A percentile compares a stretch with the other conserved stretches of the same genome.
Conservation (phyloP, 2,113 vertebrate species). For the Rattus rattus region DNA sequence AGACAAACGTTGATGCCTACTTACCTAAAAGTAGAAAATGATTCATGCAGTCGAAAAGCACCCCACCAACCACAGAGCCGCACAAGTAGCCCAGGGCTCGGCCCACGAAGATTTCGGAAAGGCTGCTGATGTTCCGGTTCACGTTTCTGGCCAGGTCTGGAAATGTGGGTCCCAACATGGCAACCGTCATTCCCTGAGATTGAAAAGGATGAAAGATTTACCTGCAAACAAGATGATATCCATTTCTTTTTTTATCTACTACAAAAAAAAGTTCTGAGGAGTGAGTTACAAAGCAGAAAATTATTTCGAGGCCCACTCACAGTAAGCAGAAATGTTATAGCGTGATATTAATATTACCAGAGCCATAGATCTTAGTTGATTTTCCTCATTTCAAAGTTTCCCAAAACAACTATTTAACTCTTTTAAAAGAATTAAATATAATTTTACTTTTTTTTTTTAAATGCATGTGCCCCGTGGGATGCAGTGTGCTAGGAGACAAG, state of each 20-base stretch:
- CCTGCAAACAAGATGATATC: constrained; percentile 37
- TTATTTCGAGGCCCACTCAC: not conserved
- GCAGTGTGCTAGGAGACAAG: not conserved
- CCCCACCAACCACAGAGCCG: constrained; percentile 92
- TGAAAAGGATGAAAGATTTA: constrained; percentile 51
- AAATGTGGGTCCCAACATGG: constrained; percentile 94
- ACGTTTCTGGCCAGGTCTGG: constrained; percentile 93
- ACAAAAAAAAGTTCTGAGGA: not conserved
- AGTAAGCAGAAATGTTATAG: not conserved
- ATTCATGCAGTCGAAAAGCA: constrained; percentile 92
- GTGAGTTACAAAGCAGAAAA: not conserved
- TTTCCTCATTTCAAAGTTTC: not conserved
- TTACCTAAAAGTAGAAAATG: constrained; percentile 93
- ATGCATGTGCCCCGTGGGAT: not conserved
- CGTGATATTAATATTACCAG: not conserved
- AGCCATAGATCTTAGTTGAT: not conserved
- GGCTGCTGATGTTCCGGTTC: constrained; percentile 91
- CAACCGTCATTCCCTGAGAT: constrained; percentile 93
- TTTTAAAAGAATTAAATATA: not conserved
- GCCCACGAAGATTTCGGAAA: constrained; percentile 94
- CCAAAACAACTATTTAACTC: not conserved
- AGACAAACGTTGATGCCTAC: constrained; percentile 60
- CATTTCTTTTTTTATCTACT: not conserved
- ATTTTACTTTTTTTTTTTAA: not conserved
- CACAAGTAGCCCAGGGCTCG: constrained; percentile 92